Evolutionary conservation across 1,140 invertebrate genomes (phyloP).

Genomic region (Pogonomyrmex barbatus): DNA sequence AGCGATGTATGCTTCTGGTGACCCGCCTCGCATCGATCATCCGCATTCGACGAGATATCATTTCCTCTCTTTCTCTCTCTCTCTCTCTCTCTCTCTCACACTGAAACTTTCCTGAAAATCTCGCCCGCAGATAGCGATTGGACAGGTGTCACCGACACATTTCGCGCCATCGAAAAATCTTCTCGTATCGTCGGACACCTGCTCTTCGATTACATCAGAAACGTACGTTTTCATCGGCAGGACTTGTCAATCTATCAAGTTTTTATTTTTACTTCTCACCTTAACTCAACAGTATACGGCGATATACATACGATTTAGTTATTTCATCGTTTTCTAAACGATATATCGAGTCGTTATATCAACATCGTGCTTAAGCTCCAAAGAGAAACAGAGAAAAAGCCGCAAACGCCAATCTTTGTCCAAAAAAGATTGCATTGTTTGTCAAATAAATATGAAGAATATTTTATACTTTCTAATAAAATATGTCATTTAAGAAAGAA

Average conservation of each 20-base stretch:
- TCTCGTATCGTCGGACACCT: constrained; percentile 38
- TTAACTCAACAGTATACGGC: not conserved
- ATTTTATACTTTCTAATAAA: not conserved
- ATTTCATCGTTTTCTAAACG: not conserved
- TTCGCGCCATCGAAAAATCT: constrained; percentile 38
- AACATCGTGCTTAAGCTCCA: not conserved
- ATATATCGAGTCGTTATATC: not conserved
- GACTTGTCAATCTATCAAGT: constrained; percentile 31
- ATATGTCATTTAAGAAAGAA: not conserved
- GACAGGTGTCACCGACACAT: constrained; percentile 34
- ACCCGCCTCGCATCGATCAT: constrained; percentile 70
- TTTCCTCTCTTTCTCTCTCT: constrained; percentile 52
- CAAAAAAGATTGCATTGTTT: not conserved
- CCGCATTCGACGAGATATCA: constrained; percentile 60
- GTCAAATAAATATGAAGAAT: not conserved
- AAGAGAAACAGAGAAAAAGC: not conserved
- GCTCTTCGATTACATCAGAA: constrained; percentile 43
- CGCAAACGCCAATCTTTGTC: not conserved
- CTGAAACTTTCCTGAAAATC: constrained; percentile 48
- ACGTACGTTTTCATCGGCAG: constrained; percentile 25
- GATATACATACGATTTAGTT: not conserved
- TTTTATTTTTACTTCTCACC: not conserved
- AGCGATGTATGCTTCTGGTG: constrained; percentile 68
- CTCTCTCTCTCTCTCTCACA: no score
- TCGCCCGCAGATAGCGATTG: constrained; percentile 46